phyloP scores from a whole-genome alignment of 2,113 vertebrate species.

The Callospermophilus lateralis region DNA sequence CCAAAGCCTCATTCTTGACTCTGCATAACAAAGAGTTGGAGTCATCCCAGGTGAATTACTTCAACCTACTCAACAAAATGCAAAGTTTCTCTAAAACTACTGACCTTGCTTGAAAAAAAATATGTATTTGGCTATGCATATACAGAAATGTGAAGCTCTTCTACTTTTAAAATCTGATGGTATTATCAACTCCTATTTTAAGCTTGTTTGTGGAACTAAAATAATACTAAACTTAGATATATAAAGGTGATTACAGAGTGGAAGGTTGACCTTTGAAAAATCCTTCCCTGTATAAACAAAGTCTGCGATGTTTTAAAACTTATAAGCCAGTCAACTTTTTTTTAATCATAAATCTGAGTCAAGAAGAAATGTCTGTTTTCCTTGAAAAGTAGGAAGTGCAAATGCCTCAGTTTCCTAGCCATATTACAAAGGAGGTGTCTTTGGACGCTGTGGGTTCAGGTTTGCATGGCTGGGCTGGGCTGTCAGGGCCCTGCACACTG shows the following conservation, averaged over 20 bases:
- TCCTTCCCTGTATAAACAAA: slow-evolving; percentile 84
- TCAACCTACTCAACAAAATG: slow-evolving; percentile 12
- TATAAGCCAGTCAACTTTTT: slow-evolving; percentile 77
- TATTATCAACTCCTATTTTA: slow-evolving; percentile 86
- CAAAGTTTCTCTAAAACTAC: background rate
- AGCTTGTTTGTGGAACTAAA: slow-evolving; percentile 84
- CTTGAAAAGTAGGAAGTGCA: slow-evolving; percentile 70
- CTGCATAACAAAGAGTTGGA: background rate
- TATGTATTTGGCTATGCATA: slow-evolving; percentile 55
- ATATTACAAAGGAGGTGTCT: background rate
- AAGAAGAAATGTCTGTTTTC: slow-evolving; percentile 66
- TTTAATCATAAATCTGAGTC: slow-evolving; percentile 67
- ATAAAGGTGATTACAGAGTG: slow-evolving; percentile 80
- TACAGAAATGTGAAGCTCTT: slow-evolving; percentile 72
- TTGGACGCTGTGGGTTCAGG: background rate
- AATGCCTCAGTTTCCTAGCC: slow-evolving; percentile 16
- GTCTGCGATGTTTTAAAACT: slow-evolving; percentile 77
- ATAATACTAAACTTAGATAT: slow-evolving; percentile 82
- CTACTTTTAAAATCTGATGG: slow-evolving; percentile 73
- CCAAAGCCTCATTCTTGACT: background rate
- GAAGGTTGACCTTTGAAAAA: slow-evolving; percentile 82
- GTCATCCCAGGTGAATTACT: slow-evolving; percentile 30
- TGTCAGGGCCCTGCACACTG: background rate
- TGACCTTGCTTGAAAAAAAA: slow-evolving; percentile 47
- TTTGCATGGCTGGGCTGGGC: background rate